phyloP scores from a whole-genome alignment of 2,797 vertebrate species.

The Cyclopterus lumpus region DNA sequence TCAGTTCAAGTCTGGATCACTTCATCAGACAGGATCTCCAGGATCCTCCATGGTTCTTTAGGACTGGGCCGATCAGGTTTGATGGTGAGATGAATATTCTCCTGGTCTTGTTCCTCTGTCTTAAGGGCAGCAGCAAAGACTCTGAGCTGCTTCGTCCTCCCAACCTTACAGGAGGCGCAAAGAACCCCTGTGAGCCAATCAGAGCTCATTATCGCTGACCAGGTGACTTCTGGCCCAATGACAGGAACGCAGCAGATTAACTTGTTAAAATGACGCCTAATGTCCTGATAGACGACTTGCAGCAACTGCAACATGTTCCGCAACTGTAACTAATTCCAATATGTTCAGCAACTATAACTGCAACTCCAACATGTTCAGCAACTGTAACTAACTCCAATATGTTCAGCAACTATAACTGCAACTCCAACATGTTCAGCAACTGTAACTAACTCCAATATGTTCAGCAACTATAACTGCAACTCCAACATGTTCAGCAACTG shows the following conservation, averaged over 20 bases:
- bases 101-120: neutral
- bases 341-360: neutral
- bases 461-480: neutral
- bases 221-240: constrained; percentile 53
- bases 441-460: neutral
- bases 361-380: neutral
- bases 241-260: constrained; percentile 47
- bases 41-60: neutral
- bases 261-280: constrained; percentile 23
- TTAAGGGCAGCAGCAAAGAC: neutral
- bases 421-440: neutral
- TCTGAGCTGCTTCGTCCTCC: constrained; percentile 38
- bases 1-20: constrained; percentile 3
- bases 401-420: neutral
- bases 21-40: neutral
- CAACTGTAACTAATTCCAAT: neutral
- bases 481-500: neutral
- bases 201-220: constrained; percentile 47
- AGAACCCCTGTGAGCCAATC: constrained; percentile 59
- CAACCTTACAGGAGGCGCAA: constrained; percentile 49
- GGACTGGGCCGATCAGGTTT: neutral
- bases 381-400: neutral
- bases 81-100: neutral
- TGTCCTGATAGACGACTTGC: constrained; percentile 15
- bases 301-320: neutral